Base-by-base conservation (phyloP, 2,113 vertebrate species). In the Pollachius pollachius region DNA sequence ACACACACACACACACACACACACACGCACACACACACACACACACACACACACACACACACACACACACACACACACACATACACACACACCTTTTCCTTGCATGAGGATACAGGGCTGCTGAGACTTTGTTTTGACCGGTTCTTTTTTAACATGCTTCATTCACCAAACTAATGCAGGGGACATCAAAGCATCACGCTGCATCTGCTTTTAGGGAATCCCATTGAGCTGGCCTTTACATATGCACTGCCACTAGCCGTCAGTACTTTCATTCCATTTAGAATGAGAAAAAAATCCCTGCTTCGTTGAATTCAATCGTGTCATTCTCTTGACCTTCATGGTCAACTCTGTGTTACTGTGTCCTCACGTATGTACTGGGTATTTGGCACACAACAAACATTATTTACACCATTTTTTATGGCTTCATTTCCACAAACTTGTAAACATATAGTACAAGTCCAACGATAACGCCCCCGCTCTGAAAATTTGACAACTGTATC, bases 161-260 rank as follows among this genome's bases (percentile, higher is more conserved):
- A 54, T 73, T 72, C 25, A 34, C 75, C 70, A 75, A 79, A 64
- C 52, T 57, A 69, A 71, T 9, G 59, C 41, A 16, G 41, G 60
- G 15, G 61, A 67, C 70, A 72, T 82, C 61, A 76, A 70, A 80
- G 54, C 30, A 69, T 13, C 25, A 15, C 64, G 64, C 62, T 19
- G 7, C 30, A 7, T 41, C 37, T 19, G 41, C 48, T 2, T 59
- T 75, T 74, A 70, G n/a, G 37, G 65, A 27, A 7, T 18, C n/a
- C 25, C 70, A 64, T 73, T 58, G 54, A 30, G 56, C 34, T 67
- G 59, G 52, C 56, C 57, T 76, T 27, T 80, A 68, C 73, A 75
- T 64, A 74, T 56, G 48, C 23, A 13, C 60, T 59, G 66, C 64
- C 52, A 65, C 56, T 65, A 70, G 41, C 70, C 23, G 70, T 67